phyloP scores from a whole-genome alignment of 2,797 vertebrate species.

The Hyperoplus lanceolatus region DNA sequence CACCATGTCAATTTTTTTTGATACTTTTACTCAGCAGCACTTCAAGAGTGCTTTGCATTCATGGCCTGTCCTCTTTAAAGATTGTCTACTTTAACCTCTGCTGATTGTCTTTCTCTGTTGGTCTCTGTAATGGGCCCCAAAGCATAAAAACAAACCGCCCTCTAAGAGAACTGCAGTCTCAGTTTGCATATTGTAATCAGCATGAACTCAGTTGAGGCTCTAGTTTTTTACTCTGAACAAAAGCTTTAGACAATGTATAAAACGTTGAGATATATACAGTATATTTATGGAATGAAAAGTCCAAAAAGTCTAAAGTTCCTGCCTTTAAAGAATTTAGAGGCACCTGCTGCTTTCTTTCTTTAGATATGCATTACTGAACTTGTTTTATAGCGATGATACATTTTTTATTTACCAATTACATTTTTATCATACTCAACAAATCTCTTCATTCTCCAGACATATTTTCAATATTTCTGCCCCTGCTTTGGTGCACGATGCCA shows the following conservation, averaged over 20 bases:
- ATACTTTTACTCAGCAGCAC: constrained; percentile 26
- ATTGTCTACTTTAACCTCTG: constrained; percentile 52
- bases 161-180: constrained; percentile 26
- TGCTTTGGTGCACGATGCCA: constrained; percentile 16
- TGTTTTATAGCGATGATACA: not conserved
- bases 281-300: no score
- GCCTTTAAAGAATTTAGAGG: not conserved
- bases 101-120: constrained; percentile 46
- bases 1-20: constrained; percentile 1
- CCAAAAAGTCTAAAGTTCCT: not conserved
- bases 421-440: constrained; percentile 1
- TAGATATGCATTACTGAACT: not conserved
- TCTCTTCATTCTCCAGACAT: not conserved
- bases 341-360: not conserved
- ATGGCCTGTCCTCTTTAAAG: constrained; percentile 34
- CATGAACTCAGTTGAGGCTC: not conserved
- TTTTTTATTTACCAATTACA: not conserved
- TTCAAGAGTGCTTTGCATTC: constrained; percentile 44
- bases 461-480: not conserved
- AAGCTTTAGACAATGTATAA: not conserved
- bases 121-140: constrained; percentile 26
- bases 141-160: constrained; percentile 39
- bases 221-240: constrained; percentile 13
- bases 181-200: constrained; percentile 1
- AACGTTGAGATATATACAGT: no score